Conservation (phyloP, 2,113 vertebrate genomes). For the Petroica traversi region DNA sequence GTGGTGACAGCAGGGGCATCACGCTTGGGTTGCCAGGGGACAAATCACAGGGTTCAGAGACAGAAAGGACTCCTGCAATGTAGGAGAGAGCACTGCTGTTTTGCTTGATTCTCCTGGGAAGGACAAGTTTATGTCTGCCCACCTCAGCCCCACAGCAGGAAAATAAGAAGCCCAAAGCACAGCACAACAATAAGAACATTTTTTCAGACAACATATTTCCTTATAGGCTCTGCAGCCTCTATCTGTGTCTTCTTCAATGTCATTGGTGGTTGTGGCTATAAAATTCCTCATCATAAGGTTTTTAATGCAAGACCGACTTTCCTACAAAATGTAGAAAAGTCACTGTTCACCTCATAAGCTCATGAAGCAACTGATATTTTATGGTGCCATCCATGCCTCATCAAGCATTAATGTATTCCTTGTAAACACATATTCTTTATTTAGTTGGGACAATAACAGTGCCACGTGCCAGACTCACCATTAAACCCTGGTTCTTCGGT, state of each 20-base stretch:
- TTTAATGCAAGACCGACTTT: constrained; percentile 4
- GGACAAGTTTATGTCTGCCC: neutral
- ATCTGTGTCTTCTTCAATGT: neutral
- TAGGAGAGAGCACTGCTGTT: accelerated
- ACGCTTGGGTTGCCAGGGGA: accelerated
- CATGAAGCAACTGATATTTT: constrained; percentile 3
- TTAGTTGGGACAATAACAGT: constrained; percentile 16
- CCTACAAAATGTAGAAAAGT: neutral
- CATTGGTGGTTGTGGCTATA: neutral
- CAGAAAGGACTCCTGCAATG: accelerated
- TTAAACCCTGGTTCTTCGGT: constrained; percentile 2
- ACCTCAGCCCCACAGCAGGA: neutral
- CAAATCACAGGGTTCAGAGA: accelerated
- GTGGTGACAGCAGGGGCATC: neutral
- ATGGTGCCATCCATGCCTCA: neutral
- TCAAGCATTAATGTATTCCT: constrained; percentile 33
- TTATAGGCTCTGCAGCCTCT: neutral
- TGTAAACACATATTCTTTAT: constrained; percentile 53
- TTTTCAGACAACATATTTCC: neutral
- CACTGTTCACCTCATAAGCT: constrained; percentile 12
- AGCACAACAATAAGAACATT: neutral
- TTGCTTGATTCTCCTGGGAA: neutral
- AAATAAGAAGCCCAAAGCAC: neutral
- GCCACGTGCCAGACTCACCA: neutral
- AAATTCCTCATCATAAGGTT: neutral